Base-by-base conservation (phyloP, 2,888 invertebrate species). In the Cynaeus angustus region DNA sequence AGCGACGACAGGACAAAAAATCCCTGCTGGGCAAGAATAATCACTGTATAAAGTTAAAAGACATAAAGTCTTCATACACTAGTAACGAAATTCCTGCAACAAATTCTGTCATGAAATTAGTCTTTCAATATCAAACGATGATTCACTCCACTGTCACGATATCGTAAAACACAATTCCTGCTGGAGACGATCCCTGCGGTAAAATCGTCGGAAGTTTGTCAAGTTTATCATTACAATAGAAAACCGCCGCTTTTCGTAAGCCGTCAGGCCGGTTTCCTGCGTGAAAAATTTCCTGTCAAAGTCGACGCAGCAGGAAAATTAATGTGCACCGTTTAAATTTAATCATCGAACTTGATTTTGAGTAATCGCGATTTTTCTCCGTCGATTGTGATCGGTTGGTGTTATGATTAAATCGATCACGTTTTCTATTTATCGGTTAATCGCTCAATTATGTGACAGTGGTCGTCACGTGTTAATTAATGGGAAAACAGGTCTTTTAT, bases 381-480 rank as follows among this genome's bases (percentile, higher is more conserved):
- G 16, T 2, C 14, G 37, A 6, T 8, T 41, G 33, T 13, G 12
- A 41, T 2, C 14, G 37, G n/a, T 8, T 41, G 33, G 1, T 3
- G 10, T 41, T 6, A 41, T 5, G 37, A 55, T 62, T 48, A 46
- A 62, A 62, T 50, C 62, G 61, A 16, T 61, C 30, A n/a, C 2
- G 12, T 50, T 62, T 61, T 21, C 21, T 62, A 30, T 46, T 43
- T 41, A 41, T 21, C 30, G 4, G n/a, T 62, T 62, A 48, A 62
- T 62, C 16, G 33, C 48, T 62, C 62, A 21, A 62, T 62, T 50
- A 61, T 61, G 61, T 61, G 61, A 37, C 30, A 30, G 37, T 38
- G 26, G 46, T 33, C 46, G 61, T 48, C 45, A 14, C 12, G 28
- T 30, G 61, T 33, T 62, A 62, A 62, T 62, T 62, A 62, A 62